A percentile compares a stretch with the other conserved stretches of the same genome.
These are phyloP conservation scores for Acropora tenuis DNA, from an alignment of 64 coral and sea anemone species.

Conservation along the genomic window DNA sequence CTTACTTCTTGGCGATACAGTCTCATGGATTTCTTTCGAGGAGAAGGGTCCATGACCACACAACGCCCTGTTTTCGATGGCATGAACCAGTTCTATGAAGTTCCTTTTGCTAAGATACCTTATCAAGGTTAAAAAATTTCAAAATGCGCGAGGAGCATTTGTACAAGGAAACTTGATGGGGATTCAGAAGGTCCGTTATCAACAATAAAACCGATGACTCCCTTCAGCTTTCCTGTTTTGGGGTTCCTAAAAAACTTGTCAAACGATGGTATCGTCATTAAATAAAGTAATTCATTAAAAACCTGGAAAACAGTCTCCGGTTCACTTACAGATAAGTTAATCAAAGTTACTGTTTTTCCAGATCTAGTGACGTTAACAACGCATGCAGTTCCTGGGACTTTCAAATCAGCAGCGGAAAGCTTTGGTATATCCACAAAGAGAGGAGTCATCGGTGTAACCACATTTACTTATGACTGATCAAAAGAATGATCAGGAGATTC, in stretches of 20 bases:
- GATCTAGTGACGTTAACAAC: conserved; percentile 54
- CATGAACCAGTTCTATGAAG: conserved; percentile 51
- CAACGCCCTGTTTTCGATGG: conserved; percentile 49
- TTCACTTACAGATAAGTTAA: conserved; percentile 54
- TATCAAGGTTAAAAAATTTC: conserved; percentile 28
- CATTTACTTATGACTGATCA: conserved; percentile 41
- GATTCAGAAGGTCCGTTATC: conserved; percentile 66
- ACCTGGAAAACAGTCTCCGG: conserved; percentile 11
- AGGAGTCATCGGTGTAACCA: conserved; percentile 60
- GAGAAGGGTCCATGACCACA: conserved; percentile 48
- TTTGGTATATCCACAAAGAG: conserved; percentile 32
- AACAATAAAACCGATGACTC: conserved; percentile 30
- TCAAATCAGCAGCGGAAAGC: background rate
- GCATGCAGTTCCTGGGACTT: background rate
- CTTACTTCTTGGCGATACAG: background rate
- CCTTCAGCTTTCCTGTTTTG: background rate
- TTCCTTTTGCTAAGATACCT: conserved; percentile 67
- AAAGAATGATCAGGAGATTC: conserved; percentile 51
- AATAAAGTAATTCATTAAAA: conserved; percentile 45
- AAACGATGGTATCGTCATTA: conserved; percentile 11
- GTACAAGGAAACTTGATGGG: conserved; percentile 44
- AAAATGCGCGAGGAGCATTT: conserved; percentile 42
- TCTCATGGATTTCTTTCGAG: conserved; percentile 19
- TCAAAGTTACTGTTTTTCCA: conserved; percentile 42
- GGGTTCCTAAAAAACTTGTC: conserved; percentile 35